phyloP scores from a whole-genome alignment of 2,113 vertebrate genomes.

The Aphelocoma coerulescens region DNA sequence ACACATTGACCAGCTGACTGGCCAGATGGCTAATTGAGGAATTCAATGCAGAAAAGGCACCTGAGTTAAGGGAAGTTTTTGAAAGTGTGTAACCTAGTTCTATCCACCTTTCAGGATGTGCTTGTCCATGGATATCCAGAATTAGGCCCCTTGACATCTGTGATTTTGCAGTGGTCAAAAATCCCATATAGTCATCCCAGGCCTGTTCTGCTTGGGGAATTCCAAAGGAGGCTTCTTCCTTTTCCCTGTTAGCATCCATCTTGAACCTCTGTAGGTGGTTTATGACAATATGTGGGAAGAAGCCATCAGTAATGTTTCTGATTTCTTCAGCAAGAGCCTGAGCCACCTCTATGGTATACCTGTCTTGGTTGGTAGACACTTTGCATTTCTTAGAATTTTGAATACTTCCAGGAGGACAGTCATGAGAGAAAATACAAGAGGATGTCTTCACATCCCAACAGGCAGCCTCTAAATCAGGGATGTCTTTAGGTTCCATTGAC shows the following conservation, averaged over 20 bases:
- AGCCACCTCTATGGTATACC: slow-evolving; percentile 44
- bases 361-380: slow-evolving; percentile 53
- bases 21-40: slow-evolving; percentile 49
- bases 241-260: slow-evolving; percentile 63
- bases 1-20: slow-evolving; percentile 3
- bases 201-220: slow-evolving; percentile 45
- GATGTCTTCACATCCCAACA: slow-evolving; percentile 37
- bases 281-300: slow-evolving; percentile 53
- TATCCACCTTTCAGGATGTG: slow-evolving; percentile 57
- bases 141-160: slow-evolving; percentile 34
- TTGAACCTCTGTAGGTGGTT: slow-evolving; percentile 59
- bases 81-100: slow-evolving; percentile 62
- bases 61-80: slow-evolving; percentile 43
- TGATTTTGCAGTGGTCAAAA: slow-evolving; percentile 44
- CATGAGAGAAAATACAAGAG: slow-evolving; percentile 45
- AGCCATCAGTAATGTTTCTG: not conserved
- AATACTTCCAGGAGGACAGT: slow-evolving; percentile 34
- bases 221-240: slow-evolving; percentile 51
- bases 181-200: slow-evolving; percentile 62
- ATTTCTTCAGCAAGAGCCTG: slow-evolving; percentile 51
- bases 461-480: slow-evolving; percentile 48
- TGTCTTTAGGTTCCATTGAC: slow-evolving; percentile 44
- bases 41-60: not conserved
- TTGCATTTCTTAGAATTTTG: slow-evolving; percentile 12
- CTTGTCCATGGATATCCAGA: slow-evolving; percentile 60